phyloP scores from a whole-genome alignment of 2,888 invertebrate genomes.

The Thera britannica region DNA sequence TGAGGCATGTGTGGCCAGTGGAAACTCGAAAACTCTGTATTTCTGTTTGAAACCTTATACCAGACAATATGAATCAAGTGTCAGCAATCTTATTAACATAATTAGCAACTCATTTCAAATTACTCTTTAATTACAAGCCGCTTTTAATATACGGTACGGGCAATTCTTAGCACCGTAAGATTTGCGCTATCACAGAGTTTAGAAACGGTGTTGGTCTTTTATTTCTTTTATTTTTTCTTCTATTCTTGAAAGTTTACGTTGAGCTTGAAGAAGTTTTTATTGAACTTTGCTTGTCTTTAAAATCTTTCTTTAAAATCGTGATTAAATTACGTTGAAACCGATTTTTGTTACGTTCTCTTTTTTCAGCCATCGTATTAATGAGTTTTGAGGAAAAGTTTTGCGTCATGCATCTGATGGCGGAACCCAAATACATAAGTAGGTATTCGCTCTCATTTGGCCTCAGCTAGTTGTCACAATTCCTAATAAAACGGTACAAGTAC shows the following conservation, averaged over 20 bases:
- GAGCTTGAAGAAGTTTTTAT: neutral
- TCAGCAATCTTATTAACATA: conserved; percentile 25
- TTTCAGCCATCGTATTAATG: too few relatives aligned
- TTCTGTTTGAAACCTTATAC: conserved; percentile 28
- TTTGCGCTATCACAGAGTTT: conserved; percentile 25
- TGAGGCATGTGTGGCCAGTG: too few relatives aligned
- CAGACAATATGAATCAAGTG: conserved; percentile 22
- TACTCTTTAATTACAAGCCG: conserved; percentile 39
- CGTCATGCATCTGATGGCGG: too few relatives aligned
- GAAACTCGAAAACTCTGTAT: conserved; percentile 6
- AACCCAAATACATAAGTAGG: too few relatives aligned
- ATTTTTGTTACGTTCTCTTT: too few relatives aligned
- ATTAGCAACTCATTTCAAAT: conserved; percentile 40
- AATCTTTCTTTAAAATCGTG: too few relatives aligned
- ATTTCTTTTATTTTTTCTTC: neutral
- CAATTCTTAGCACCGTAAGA: conserved; percentile 31
- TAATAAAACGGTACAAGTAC: too few relatives aligned
- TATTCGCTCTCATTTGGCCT: too few relatives aligned
- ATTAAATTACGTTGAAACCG: too few relatives aligned
- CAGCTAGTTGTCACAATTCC: too few relatives aligned
- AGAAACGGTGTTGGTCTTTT: neutral
- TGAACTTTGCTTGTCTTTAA: neutral
- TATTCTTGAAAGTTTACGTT: conserved; percentile 1
- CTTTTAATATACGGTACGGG: conserved; percentile 34
- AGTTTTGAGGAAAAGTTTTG: too few relatives aligned